A percentile compares a stretch with the other conserved stretches of the same genome.
phyloP scores from a whole-genome alignment of 2,113 vertebrate species.

The Pyxicephalus adspersus region DNA sequence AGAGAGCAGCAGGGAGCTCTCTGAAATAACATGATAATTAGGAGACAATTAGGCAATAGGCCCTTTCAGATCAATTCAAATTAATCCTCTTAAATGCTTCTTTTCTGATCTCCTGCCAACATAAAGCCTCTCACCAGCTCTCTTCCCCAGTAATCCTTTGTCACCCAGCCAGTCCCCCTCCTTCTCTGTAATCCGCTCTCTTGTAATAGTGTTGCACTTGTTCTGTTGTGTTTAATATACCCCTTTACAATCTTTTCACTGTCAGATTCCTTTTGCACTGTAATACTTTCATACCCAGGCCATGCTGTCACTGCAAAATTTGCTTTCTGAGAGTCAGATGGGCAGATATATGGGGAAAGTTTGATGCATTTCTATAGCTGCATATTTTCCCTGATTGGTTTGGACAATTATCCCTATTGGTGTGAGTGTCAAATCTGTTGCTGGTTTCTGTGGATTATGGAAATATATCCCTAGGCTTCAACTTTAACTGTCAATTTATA shows the following conservation, averaged over 20 bases:
- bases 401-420: no score
- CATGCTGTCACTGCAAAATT: not conserved
- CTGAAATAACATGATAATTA: conserved; percentile 30
- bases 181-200: conserved; percentile 16
- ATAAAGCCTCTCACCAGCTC: conserved; percentile 13
- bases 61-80: conserved; percentile 32
- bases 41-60: conserved; percentile 31
- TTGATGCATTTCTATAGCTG: no score
- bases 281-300: not conserved
- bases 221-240: not conserved
- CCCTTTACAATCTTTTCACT: not conserved
- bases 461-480: no score
- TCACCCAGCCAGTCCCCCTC: not conserved
- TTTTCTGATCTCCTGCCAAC: conserved; percentile 40
- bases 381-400: no score
- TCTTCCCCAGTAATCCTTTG: conserved; percentile 27
- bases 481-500: no score
- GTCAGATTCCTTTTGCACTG: not conserved
- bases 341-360: no score
- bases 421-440: no score
- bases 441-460: no score
- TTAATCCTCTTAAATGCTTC: conserved; percentile 35
- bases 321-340: no score
- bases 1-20: not conserved
- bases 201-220: not conserved